A percentile compares a stretch with the other conserved stretches of the same genome.
These are phyloP conservation scores for Papilio polytes DNA, from an alignment of 1,140 invertebrate genomes.

Conservation along the genomic window DNA sequence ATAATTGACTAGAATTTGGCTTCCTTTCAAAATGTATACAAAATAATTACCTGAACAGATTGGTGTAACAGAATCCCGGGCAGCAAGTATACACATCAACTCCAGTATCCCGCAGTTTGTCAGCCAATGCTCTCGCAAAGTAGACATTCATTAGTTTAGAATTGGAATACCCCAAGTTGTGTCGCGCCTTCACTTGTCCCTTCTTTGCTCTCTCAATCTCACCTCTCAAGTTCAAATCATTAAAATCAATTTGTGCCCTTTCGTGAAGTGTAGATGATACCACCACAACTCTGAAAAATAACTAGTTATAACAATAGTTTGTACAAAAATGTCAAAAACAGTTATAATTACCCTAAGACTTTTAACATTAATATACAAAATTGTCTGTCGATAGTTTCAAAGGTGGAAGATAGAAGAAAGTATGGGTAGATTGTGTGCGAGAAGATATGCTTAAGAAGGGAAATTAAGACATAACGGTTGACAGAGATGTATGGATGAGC, in stretches of 20 bases:
- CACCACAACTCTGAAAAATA: constrained; percentile 81
- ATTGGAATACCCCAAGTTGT: constrained; percentile 90
- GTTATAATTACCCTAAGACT: too few species aligned
- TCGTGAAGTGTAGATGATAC: constrained; percentile 84
- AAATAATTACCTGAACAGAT: constrained; percentile 77
- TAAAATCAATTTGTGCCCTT: constrained; percentile 87
- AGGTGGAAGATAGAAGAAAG: too few species aligned
- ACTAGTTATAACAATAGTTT: not conserved
- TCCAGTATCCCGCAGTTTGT: constrained; percentile 83
- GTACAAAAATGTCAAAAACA: too few species aligned
- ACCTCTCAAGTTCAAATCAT: constrained; percentile 85
- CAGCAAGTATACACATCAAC: constrained; percentile 91
- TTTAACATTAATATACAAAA: too few species aligned
- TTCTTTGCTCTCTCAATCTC: constrained; percentile 74
- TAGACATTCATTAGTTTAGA: constrained; percentile 92
- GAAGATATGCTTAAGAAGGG: too few species aligned
- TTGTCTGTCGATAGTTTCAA: too few species aligned
- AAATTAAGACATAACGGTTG: too few species aligned
- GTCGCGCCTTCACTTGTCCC: constrained; percentile 65
- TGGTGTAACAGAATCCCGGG: constrained; percentile 94
- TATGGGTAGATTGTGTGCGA: too few species aligned
- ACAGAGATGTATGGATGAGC: too few species aligned
- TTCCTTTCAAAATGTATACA: not conserved
- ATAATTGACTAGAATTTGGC: not conserved
- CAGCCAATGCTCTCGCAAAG: constrained; percentile 87